Evolutionary conservation across 2,113 vertebrate genomes (phyloP), one percentile per base, ranked within the genome.

Genomic region (Poeciliopsis occidentalis): DNA sequence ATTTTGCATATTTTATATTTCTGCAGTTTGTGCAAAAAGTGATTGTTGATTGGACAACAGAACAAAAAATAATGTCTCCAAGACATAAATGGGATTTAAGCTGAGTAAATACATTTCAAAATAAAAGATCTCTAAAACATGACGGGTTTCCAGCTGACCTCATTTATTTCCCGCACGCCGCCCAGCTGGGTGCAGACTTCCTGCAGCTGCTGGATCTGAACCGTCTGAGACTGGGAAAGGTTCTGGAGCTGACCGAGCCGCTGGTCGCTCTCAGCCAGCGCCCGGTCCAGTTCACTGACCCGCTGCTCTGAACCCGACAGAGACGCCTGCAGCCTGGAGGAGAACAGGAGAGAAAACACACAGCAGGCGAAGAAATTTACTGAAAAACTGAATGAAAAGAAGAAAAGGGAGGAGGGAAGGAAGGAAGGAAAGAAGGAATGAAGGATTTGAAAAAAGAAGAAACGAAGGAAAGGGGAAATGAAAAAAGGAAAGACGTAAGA

Each of bases 111-210:
- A 29, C 26, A 22, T 4, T 11, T 12, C 31, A 24, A 7, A 54
- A 29, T 19, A 22, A 12, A 2, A 8, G 8, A 17, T 29, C 1
- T 61, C 3, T 8, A 11, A 54, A 34, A 11, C 12, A 4, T 65
- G 39, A n/a, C 1, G 17, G 13, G 12, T 10, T 24, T 29, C 19
- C 51, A 8, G 24, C 82, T 64, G 37, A 97, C 97, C 95, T 98
- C 97, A 17, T 94, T 90, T 84, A 94, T 95, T 77, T 98, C 97
- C 0, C 34, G 81, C 1, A 91, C 82, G 0, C 76, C 81, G 0
- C 37, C 17, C 22, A 95, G 94, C 60, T 96, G 93, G 71, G 86
- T 79, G 64, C 92, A 92, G 51, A 95, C 83, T 0, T 87, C 91
- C 17, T 84, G 84, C 22, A 95, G 91, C 26, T 94, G 86, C 71